Conservation (phyloP, 2,797 vertebrate species). For the Antrozous pallidus region DNA sequence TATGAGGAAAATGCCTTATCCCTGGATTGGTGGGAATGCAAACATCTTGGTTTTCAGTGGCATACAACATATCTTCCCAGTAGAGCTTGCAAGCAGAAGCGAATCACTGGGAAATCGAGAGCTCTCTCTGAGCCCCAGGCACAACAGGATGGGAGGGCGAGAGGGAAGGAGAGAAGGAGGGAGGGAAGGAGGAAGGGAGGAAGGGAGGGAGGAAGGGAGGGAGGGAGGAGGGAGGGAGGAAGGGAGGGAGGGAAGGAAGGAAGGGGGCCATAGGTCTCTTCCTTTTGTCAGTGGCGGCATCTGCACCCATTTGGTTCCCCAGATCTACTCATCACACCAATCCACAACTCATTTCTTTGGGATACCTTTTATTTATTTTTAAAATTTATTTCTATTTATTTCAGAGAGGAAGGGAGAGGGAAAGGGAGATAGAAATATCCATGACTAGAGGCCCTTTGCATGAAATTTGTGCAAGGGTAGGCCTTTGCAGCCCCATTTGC, state of each 20-base stretch:
- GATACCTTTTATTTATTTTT: background rate
- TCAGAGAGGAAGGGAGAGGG: too few species aligned
- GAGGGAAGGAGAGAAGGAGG: too few species aligned
- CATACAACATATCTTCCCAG: conserved; percentile 78
- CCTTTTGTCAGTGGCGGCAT: conserved; percentile 48
- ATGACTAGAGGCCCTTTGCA: too few species aligned
- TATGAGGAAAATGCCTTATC: conserved; percentile 78
- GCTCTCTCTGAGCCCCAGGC: conserved; percentile 37
- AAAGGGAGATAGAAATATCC: too few species aligned
- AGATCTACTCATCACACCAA: conserved; percentile 26
- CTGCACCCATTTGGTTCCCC: conserved; percentile 23
- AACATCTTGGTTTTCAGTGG: conserved; percentile 78
- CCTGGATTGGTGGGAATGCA: conserved; percentile 82
- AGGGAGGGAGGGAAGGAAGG: too few species aligned
- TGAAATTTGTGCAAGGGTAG: too few species aligned
- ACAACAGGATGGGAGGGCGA: conserved; percentile 34
- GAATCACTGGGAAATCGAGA: conserved; percentile 50
- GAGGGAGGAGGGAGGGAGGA: too few species aligned
- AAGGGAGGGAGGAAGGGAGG: rapidly evolving
- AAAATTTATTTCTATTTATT: too few species aligned
- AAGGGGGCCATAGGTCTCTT: conserved; percentile 55
- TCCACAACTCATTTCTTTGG: conserved; percentile 33
- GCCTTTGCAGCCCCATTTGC: too few species aligned
- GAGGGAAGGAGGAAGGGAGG: too few species aligned
- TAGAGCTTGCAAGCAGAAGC: conserved; percentile 66